Conservation (phyloP, 2,113 vertebrate species). For the Melanostigma gelatinosum region DNA sequence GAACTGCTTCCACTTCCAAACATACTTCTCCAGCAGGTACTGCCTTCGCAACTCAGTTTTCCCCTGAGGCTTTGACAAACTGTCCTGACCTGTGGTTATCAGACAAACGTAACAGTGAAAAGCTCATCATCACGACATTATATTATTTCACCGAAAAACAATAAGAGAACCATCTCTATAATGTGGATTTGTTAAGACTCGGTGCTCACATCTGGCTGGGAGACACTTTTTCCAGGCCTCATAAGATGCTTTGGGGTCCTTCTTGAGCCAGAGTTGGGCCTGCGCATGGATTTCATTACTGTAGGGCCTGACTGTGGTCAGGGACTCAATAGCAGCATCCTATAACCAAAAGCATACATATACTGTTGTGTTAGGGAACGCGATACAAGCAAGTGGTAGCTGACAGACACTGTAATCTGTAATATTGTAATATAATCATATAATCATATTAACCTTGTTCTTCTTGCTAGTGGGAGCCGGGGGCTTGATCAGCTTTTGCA, state of each 20-base stretch:
- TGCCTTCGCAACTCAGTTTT: constrained; percentile 91
- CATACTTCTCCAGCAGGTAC: constrained; percentile 95
- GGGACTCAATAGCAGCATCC: constrained; percentile 93
- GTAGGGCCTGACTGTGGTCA: constrained; percentile 97
- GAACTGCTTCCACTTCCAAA: constrained; percentile 98
- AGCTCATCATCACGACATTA: not conserved
- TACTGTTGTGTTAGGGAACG: not conserved
- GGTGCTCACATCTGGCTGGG: constrained; percentile 89
- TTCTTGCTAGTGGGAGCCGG: constrained; percentile 99
- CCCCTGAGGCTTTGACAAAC: constrained; percentile 87
- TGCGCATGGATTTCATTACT: constrained; percentile 99
- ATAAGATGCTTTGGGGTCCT: constrained; percentile 96
- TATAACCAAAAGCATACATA: constrained; percentile 64
- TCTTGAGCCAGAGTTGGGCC: constrained; percentile 98
- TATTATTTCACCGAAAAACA: not conserved
- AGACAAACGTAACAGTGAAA: not conserved
- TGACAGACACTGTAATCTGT: not conserved
- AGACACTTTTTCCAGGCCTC: constrained; percentile 99
- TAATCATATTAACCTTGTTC: constrained; percentile 88
- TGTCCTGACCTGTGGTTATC: constrained; percentile 81
- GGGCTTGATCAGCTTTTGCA: constrained; percentile 97
- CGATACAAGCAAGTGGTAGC: not conserved
- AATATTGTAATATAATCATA: not conserved
- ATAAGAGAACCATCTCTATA: not conserved
- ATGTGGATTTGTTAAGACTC: not conserved